phyloP scores from a whole-genome alignment of 2,888 invertebrate genomes.

The Erebia palarica region DNA sequence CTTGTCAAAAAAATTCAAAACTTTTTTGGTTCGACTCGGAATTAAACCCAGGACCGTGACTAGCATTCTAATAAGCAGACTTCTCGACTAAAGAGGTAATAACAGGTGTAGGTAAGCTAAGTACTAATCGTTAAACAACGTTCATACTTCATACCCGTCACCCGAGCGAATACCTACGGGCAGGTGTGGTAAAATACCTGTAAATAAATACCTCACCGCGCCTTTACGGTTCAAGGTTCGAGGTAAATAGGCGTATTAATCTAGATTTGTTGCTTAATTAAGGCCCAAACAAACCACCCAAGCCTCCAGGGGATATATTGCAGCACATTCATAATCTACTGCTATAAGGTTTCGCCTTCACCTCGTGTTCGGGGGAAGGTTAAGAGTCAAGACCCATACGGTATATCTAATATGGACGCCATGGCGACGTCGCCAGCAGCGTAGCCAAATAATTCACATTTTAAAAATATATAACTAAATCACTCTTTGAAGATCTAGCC shows the following conservation, averaged over 20 bases:
- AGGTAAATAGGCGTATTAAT: constrained; percentile 13
- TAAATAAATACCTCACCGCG: constrained; percentile 7
- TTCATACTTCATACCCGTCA: not conserved
- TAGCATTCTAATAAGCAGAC: too few species aligned
- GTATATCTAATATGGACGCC: too few species aligned
- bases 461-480: too few species aligned
- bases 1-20: too few species aligned
- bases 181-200: constrained; percentile 10
- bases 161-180: not conserved
- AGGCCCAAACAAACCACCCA: not conserved
- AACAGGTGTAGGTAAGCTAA: not conserved
- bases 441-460: too few species aligned
- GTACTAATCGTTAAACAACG: not conserved
- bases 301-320: constrained; percentile 1
- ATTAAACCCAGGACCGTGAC: too few species aligned
- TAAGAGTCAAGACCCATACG: too few species aligned
- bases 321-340: not conserved
- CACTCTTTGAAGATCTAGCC: too few species aligned
- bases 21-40: too few species aligned
- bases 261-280: constrained; percentile 17
- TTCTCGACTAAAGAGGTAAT: not conserved
- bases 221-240: constrained; percentile 9
- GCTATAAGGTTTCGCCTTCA: not conserved
- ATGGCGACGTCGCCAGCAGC: too few species aligned
- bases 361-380: not conserved